These are phyloP conservation scores for Melanotaenia duboulayi DNA, from an alignment of 2,113 vertebrate species.

Conservation along the genomic window DNA sequence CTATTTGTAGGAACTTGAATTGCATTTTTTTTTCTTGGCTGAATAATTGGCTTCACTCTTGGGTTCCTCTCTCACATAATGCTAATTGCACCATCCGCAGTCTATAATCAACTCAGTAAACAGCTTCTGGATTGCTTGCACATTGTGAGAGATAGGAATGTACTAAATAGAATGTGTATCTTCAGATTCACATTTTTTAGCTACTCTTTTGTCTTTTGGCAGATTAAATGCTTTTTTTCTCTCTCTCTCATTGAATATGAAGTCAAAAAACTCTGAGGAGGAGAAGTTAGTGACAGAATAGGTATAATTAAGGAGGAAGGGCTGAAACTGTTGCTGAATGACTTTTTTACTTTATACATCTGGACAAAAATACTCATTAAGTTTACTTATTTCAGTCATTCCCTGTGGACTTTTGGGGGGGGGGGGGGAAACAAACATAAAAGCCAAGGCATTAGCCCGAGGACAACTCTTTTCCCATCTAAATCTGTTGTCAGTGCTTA, in stretches of 20 bases:
- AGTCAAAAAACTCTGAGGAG: neutral
- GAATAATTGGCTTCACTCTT: slow-evolving; percentile 65
- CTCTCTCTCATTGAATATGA: slow-evolving; percentile 7
- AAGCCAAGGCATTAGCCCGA: no score
- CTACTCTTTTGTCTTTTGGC: neutral
- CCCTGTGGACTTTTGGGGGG: neutral
- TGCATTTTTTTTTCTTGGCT: slow-evolving; percentile 8
- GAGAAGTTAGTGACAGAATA: no score
- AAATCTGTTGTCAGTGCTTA: no score
- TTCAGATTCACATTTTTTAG: neutral
- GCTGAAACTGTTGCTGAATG: neutral
- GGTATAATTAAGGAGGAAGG: neutral
- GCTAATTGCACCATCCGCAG: slow-evolving; percentile 60
- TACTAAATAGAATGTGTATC: slow-evolving; percentile 40
- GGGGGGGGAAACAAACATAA: no score
- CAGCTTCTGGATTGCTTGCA: slow-evolving; percentile 60
- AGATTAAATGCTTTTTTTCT: neutral
- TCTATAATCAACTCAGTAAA: slow-evolving; percentile 73
- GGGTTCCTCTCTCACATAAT: slow-evolving; percentile 66
- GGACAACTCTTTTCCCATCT: no score
- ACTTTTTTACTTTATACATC: slow-evolving; percentile 18
- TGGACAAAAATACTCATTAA: slow-evolving; percentile 17
- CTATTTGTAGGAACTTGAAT: slow-evolving; percentile 18
- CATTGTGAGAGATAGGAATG: slow-evolving; percentile 32
- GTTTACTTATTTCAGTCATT: neutral